These are phyloP conservation scores for Phalera bucephala DNA, from an alignment of 2,888 invertebrate species.

Conservation along the genomic window DNA sequence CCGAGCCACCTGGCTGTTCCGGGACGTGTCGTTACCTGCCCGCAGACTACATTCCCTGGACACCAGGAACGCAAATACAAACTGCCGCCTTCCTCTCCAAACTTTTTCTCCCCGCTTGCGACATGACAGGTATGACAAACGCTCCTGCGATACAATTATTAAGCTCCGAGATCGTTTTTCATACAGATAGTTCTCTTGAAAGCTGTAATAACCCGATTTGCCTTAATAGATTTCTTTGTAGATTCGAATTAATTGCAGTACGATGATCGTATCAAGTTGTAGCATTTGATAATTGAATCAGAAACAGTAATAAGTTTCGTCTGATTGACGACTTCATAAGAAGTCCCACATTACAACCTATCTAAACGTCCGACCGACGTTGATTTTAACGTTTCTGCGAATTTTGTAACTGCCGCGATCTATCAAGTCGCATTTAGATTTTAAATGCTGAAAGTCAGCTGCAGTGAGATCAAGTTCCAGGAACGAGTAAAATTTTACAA, in stretches of 20 bases:
- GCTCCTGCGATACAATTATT: conserved; percentile 39
- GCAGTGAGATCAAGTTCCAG: conserved; percentile 20
- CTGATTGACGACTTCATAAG: not conserved
- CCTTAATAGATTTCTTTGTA: conserved; percentile 21
- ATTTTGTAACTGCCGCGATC: conserved; percentile 15
- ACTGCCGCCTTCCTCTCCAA: conserved; percentile 58
- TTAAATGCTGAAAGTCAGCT: conserved; percentile 18
- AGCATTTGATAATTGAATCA: no score
- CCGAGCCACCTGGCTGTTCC: conserved; percentile 68
- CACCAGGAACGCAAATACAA: conserved; percentile 60
- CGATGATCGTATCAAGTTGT: no score
- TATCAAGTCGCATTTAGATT: conserved; percentile 13
- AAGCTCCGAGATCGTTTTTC: conserved; percentile 38
- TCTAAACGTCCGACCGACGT: not conserved
- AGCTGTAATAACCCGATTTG: conserved; percentile 23
- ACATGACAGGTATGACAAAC: conserved; percentile 42
- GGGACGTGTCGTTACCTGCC: conserved; percentile 61
- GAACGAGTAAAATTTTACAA: conserved; percentile 27
- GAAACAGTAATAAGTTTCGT: not conserved
- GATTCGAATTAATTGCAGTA: conserved; percentile 6
- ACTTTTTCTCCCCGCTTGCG: conserved; percentile 53
- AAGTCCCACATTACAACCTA: not conserved
- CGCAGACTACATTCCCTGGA: conserved; percentile 63
- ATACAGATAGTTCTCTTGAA: conserved; percentile 31
- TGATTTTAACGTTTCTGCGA: conserved; percentile 9